Evolutionary conservation across 2,888 invertebrate genomes (phyloP).

Genomic region (Adelognathus sp.): DNA sequence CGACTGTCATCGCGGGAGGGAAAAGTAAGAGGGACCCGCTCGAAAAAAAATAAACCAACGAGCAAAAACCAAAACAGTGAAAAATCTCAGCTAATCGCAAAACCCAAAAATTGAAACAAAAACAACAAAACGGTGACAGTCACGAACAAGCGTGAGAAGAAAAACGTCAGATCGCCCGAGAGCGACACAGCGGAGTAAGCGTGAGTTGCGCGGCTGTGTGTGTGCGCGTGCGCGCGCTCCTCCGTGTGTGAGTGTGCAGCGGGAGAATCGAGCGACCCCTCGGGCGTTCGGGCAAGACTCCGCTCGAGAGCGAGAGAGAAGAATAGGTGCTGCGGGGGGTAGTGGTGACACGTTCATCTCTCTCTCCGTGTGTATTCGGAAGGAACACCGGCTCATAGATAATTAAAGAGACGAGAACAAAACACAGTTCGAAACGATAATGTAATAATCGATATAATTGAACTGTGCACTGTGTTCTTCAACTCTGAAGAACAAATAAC

Average conservation of each 20-base stretch:
- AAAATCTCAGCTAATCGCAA: neutral
- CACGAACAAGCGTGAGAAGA: conserved; percentile 23
- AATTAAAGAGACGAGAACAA: neutral
- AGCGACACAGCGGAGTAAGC: neutral
- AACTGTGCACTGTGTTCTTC: too few relatives aligned
- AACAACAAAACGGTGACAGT: conserved; percentile 7
- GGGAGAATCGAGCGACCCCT: conserved; percentile 57
- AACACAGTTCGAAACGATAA: neutral
- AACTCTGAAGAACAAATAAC: too few relatives aligned
- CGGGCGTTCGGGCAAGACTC: conserved; percentile 47
- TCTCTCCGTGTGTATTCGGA: neutral
- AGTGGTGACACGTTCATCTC: neutral
- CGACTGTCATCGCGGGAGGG: conserved; percentile 14
- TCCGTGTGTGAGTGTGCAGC: conserved; percentile 41
- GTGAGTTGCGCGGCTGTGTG: neutral
- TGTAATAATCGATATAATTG: neutral
- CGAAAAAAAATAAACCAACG: conserved; percentile 4
- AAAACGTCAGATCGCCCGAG: neutral
- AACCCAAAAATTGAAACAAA: conserved; percentile 6
- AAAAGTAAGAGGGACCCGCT: conserved; percentile 3
- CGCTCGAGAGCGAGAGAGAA: conserved; percentile 52
- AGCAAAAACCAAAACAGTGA: neutral
- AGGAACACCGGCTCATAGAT: neutral
- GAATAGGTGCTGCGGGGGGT: conserved; percentile 43
- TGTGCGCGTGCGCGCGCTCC: conserved; percentile 2